phyloP scores from a whole-genome alignment of 1,140 invertebrate genomes.

The Macrostomum lignano region DNA sequence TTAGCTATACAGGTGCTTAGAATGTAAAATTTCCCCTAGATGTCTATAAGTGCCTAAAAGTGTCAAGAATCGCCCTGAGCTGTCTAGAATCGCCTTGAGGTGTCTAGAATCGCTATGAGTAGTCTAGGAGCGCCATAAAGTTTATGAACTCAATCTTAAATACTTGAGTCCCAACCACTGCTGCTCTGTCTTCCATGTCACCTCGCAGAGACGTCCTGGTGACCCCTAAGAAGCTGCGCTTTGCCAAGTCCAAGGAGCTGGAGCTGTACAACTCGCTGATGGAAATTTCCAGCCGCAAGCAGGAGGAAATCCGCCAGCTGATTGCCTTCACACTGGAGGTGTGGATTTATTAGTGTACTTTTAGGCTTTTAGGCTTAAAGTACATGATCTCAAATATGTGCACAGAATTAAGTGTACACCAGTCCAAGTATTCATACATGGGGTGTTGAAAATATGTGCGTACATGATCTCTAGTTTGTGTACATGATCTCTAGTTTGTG shows the following conservation, averaged over 20 bases:
- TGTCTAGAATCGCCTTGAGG: too few relatives aligned
- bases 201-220: constrained; percentile 52
- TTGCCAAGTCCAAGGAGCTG: constrained; percentile 47
- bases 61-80: too few relatives aligned
- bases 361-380: constrained; percentile 1
- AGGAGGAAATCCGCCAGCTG: constrained; percentile 44
- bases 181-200: neutral
- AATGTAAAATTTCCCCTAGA: too few relatives aligned
- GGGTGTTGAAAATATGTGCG: too few relatives aligned
- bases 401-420: too few relatives aligned
- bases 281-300: constrained; percentile 44
- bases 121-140: neutral
- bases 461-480: too few relatives aligned
- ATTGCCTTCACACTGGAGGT: constrained; percentile 42
- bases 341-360: constrained; percentile 2
- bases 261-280: constrained; percentile 44
- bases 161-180: neutral
- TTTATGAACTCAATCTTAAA: neutral
- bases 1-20: too few relatives aligned
- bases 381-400: constrained; percentile 9
- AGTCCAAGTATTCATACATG: too few relatives aligned
- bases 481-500: too few relatives aligned
- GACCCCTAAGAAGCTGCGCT: constrained; percentile 49
- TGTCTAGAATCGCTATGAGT: neutral
- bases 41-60: too few relatives aligned